A percentile compares a stretch with the other conserved stretches of the same genome.
Evolutionary conservation across 2,888 invertebrate genomes (phyloP).

Genomic region (Cremastobaeus sp.): DNA sequence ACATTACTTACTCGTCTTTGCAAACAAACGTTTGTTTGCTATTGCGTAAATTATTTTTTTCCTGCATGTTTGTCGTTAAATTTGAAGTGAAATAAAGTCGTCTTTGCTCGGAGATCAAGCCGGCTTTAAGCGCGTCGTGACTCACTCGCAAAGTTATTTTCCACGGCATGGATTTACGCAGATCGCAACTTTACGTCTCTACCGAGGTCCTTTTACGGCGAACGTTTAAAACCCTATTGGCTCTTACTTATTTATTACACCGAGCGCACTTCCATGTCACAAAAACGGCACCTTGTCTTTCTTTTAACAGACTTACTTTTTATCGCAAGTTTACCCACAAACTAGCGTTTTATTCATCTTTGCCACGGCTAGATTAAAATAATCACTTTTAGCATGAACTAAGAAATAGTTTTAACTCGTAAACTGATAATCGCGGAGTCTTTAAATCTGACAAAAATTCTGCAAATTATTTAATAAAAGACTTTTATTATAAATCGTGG

Average conservation of each 20-base stretch:
- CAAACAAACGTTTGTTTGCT: constrained; percentile 31
- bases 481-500: neutral
- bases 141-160: constrained; percentile 56
- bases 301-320: constrained; percentile 59
- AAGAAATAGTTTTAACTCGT: constrained; percentile 33
- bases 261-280: constrained; percentile 54
- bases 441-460: constrained; percentile 9
- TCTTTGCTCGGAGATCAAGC: constrained; percentile 65
- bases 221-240: constrained; percentile 71
- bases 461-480: constrained; percentile 13
- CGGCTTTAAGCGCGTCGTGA: constrained; percentile 66
- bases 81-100: constrained; percentile 73
- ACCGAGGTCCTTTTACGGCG: constrained; percentile 71
- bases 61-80: constrained; percentile 65
- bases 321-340: constrained; percentile 48
- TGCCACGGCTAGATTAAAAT: constrained; percentile 31
- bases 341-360: constrained; percentile 47
- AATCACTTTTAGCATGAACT: constrained; percentile 30
- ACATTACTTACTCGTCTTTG: constrained; percentile 8
- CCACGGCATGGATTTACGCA: constrained; percentile 66
- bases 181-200: constrained; percentile 68
- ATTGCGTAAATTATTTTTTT: constrained; percentile 47
- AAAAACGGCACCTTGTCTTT: constrained; percentile 58
- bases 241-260: constrained; percentile 73
- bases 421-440: constrained; percentile 22